phyloP scores from a whole-genome alignment of 2,797 vertebrate genomes.

The Rhinogobio ventralis region DNA sequence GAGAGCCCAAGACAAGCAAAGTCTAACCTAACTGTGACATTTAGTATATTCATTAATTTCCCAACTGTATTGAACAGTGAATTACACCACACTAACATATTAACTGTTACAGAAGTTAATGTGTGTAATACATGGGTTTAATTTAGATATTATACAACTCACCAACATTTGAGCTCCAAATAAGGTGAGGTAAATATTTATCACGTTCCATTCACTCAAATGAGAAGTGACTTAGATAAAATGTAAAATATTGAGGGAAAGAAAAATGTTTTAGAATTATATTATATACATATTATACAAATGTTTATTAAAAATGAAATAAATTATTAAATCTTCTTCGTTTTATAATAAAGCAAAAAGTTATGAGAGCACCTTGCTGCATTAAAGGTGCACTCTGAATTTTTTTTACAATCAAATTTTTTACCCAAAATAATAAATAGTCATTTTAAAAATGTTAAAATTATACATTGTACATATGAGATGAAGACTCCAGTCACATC shows the following conservation, averaged over 20 bases:
- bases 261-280: too few relatives aligned
- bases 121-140: conserved; percentile 12
- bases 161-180: neutral
- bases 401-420: neutral
- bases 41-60: conserved; percentile 23
- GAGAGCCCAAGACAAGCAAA: conserved; percentile 12
- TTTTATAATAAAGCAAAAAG: neutral
- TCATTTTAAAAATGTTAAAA: neutral
- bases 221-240: neutral
- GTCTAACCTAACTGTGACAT: conserved; percentile 14
- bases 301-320: neutral
- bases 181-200: neutral
- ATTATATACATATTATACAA: neutral
- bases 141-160: conserved; percentile 11
- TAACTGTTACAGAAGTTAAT: conserved; percentile 5
- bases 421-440: neutral
- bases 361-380: neutral
- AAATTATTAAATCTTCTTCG: too few relatives aligned
- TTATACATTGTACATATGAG: neutral
- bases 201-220: neutral
- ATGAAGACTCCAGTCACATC: neutral
- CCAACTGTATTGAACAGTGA: neutral
- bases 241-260: too few relatives aligned
- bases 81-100: neutral
- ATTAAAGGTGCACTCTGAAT: neutral